Evolutionary conservation across 2,888 invertebrate species (phyloP).

Genomic region (Syrphus vitripennis): DNA sequence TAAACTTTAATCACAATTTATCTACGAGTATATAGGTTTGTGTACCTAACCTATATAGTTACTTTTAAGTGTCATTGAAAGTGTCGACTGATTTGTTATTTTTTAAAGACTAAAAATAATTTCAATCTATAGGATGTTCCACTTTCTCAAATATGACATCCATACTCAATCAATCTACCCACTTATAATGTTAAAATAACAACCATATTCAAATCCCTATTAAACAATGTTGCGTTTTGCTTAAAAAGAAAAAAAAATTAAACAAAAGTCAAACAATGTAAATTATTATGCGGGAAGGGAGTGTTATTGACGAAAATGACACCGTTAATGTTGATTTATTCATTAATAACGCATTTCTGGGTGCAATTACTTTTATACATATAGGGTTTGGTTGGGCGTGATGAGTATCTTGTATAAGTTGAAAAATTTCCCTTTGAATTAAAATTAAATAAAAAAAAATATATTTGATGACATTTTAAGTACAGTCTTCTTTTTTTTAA

Average conservation of each 20-base stretch:
- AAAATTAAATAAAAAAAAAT: background rate
- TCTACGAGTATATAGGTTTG: no score
- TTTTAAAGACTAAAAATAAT: background rate
- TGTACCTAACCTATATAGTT: background rate
- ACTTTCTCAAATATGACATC: constrained; percentile 1
- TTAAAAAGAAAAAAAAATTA: background rate
- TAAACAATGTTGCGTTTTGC: background rate
- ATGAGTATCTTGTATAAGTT: background rate
- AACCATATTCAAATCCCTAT: background rate
- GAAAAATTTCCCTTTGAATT: constrained; percentile 44
- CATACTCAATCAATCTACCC: constrained; percentile 6
- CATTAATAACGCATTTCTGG: constrained; percentile 59
- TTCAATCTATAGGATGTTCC: background rate
- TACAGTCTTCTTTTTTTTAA: constrained; percentile 10
- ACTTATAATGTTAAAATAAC: background rate
- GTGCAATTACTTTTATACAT: constrained; percentile 60
- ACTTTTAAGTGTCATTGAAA: background rate
- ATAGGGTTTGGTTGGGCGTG: constrained; percentile 48
- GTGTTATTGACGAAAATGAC: constrained; percentile 24
- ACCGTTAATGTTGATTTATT: constrained; percentile 47
- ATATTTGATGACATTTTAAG: constrained; percentile 36
- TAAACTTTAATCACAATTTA: background rate
- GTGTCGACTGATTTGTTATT: background rate
- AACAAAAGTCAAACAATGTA: constrained; percentile 52
- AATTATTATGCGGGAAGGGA: constrained; percentile 48